A percentile compares a stretch with the other conserved stretches of the same genome.
Conservation (phyloP, 2,888 invertebrate species). For the Furcula furcula region DNA sequence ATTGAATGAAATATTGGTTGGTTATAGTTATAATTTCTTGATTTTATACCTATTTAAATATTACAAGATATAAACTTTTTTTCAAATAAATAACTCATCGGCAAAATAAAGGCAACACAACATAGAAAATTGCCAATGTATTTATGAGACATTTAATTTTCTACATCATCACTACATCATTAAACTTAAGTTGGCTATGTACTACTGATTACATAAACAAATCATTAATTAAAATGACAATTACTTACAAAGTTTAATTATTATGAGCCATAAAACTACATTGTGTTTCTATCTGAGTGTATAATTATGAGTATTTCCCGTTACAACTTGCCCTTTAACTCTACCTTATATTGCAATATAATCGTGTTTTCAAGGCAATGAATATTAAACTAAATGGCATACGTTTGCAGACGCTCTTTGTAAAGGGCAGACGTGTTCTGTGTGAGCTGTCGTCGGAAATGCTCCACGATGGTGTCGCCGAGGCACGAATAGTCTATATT, state of each 20-base stretch:
- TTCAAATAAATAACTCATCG: no score
- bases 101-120: no score
- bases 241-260: slow-evolving; percentile 24
- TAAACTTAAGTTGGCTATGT: no score
- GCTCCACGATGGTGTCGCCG: slow-evolving; percentile 18
- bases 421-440: slow-evolving; percentile 46
- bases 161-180: no score
- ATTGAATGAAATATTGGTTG: no score
- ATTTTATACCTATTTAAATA: no score
- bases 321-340: slow-evolving; percentile 42
- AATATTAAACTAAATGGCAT: slow-evolving; percentile 54
- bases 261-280: slow-evolving; percentile 10
- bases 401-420: slow-evolving; percentile 39
- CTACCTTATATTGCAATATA: slow-evolving; percentile 27
- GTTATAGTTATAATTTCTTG: no score
- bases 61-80: no score
- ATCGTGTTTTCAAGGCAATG: slow-evolving; percentile 36
- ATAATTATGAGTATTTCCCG: slow-evolving; percentile 9
- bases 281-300: slow-evolving; percentile 5
- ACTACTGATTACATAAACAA: no score
- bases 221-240: no score
- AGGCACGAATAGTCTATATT: slow-evolving; percentile 15
- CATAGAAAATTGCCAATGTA: no score
- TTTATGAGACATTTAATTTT: no score
- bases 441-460: slow-evolving; percentile 30